Evolutionary conservation across 2,797 vertebrate species (phyloP), one percentile per base, ranked within the genome.

Genomic region (Mormyrops boulengeri): DNA sequence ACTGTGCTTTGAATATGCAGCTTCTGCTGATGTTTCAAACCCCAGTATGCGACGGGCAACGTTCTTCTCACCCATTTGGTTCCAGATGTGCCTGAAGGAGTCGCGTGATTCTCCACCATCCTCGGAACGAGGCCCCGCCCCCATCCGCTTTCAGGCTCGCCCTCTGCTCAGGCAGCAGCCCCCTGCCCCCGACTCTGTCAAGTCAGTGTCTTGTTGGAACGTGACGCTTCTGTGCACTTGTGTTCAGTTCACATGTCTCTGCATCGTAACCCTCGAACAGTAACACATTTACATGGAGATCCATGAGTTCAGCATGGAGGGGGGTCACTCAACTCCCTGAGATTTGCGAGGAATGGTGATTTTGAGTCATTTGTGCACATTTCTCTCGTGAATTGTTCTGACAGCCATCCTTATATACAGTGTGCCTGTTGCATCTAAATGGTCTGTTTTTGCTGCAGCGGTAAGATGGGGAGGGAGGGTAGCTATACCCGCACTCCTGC

Each of bases 61-160:
- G 0, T 69, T 34, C 11, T 69, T 26, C 38, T 9, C 8, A 14
- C 82, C 22, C 53, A 0, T 87, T 22, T 44, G 17, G 93, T 95
- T 49, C 88, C 94, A 99, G 98, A 99, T 99, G 98, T 99, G 98
- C 93, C 97, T 98, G 49, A 98, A 98, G 52, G 98, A 98, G 91
- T 95, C 97, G 0, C 93, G 97, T 0, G 98, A 99, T 91, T 93
- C 95, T 89, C 94, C 97, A 88, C 94, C 94, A 44, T 60, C 96
- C 0, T 91, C 92, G 88, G 97, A 98, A 12, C 95, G 96, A 14
- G 96, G 94, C 57, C 94, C 97, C 90, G 96, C 98, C 89, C 97
- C 97, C 3, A 96, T 97, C 91, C 97, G 98, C 62, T 97, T 98
- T 89, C 98, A 99, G 1, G 96, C 96, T 91, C 97, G 98, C 0